A percentile compares a stretch with the other conserved stretches of the same genome.
phyloP scores from a whole-genome alignment of 2,888 invertebrate species.

The Metallyticus violacea region DNA sequence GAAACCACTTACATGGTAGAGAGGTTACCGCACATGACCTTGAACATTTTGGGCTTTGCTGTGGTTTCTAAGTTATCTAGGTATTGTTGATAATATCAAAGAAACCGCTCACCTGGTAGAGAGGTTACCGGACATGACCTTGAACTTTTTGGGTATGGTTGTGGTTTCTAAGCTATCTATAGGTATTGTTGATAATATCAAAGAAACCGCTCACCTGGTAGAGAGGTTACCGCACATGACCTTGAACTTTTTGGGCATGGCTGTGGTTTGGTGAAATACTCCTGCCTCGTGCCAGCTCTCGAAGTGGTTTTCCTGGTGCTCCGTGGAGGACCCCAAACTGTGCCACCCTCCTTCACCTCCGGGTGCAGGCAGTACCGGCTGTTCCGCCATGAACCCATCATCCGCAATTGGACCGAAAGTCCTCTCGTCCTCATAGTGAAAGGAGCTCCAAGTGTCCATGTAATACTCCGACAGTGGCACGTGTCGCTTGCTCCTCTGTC shows the following conservation, averaged over 20 bases:
- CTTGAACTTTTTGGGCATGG: constrained; percentile 49
- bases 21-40: too few relatives aligned
- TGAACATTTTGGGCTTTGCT: too few relatives aligned
- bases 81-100: too few relatives aligned
- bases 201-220: constrained; percentile 43
- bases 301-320: constrained; percentile 19
- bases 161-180: too few relatives aligned
- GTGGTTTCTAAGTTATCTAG: too few relatives aligned
- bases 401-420: not conserved
- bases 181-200: too few relatives aligned
- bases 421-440: not conserved
- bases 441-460: not conserved
- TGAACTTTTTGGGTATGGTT: too few relatives aligned
- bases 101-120: too few relatives aligned
- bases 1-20: too few relatives aligned
- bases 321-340: not conserved
- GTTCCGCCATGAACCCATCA: not conserved
- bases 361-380: not conserved
- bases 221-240: constrained; percentile 57
- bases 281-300: constrained; percentile 37
- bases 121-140: too few relatives aligned
- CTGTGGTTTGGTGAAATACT: constrained; percentile 50
- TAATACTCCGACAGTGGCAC: not conserved
- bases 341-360: not conserved
- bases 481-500: not conserved